These are phyloP conservation scores for Pterocles orientalis DNA, from an alignment of 2,113 vertebrate species.

Conservation along the genomic window DNA sequence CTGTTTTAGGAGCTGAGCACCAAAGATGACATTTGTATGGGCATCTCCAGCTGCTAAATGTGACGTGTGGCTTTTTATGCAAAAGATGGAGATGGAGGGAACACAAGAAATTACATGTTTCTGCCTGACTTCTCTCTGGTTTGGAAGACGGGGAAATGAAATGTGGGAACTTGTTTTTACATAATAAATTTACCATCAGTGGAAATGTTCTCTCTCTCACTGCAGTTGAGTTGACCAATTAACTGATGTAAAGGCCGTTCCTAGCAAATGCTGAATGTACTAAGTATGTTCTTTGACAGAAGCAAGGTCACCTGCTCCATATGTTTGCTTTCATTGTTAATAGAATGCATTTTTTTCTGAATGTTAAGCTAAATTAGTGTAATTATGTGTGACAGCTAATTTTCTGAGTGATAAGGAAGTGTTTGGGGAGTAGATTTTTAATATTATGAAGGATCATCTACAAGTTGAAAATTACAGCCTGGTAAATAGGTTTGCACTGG, in stretches of 20 bases:
- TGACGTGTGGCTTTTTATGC: background rate
- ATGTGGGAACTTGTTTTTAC: background rate
- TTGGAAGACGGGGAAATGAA: background rate
- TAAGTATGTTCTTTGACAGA: background rate
- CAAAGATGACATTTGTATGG: background rate
- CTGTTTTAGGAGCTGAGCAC: background rate
- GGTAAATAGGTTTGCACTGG: background rate
- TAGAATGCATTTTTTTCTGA: slow-evolving; percentile 45
- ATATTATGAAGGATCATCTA: background rate
- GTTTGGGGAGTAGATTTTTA: slow-evolving; percentile 49
- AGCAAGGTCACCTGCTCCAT: slow-evolving; percentile 65
- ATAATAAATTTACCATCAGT: background rate
- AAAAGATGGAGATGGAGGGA: background rate
- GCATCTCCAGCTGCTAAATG: background rate
- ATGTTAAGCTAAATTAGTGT: slow-evolving; percentile 60
- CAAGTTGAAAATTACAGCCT: background rate
- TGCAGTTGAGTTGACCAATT: background rate
- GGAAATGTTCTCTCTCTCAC: background rate
- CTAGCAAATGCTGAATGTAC: background rate
- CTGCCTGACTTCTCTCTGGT: background rate
- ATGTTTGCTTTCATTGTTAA: slow-evolving; percentile 72
- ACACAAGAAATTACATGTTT: background rate
- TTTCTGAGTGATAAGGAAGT: slow-evolving; percentile 67
- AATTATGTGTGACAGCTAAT: slow-evolving; percentile 77
- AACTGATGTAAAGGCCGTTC: background rate